Evolutionary conservation across 2,888 invertebrate species (phyloP).

Genomic region (Leptopilina syphax): DNA sequence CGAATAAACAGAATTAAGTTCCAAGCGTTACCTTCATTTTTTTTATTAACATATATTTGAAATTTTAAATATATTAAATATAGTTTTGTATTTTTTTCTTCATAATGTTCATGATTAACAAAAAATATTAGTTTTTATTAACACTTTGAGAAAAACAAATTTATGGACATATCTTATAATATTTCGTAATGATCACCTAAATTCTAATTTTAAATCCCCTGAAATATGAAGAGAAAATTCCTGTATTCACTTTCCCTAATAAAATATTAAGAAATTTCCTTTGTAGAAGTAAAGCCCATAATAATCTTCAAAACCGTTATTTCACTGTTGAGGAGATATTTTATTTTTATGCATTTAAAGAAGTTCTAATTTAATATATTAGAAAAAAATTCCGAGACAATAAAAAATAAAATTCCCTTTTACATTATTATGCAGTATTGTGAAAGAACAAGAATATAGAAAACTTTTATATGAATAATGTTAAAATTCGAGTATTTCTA

Average conservation of each 20-base stretch:
- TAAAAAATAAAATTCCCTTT: not conserved
- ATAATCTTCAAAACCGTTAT: constrained; percentile 2
- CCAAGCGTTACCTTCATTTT: too few relatives aligned
- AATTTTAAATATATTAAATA: too few relatives aligned
- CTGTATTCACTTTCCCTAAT: constrained; percentile 8
- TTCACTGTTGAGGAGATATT: not conserved
- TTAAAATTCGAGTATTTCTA: too few relatives aligned
- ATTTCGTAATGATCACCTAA: not conserved
- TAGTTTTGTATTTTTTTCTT: too few relatives aligned
- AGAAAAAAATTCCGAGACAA: not conserved
- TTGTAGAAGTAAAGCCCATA: not conserved
- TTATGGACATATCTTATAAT: not conserved
- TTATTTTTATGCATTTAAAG: not conserved
- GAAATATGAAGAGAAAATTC: constrained; percentile 12
- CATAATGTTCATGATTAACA: too few relatives aligned
- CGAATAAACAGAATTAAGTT: too few relatives aligned
- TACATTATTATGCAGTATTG: too few relatives aligned
- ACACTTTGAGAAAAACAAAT: not conserved
- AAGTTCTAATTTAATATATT: not conserved
- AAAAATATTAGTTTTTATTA: not conserved
- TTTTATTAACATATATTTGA: too few relatives aligned
- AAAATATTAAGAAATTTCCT: constrained; percentile 9
- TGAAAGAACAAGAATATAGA: too few relatives aligned
- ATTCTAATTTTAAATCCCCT: constrained; percentile 12
- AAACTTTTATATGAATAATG: too few relatives aligned